These are phyloP conservation scores for Solen grandis DNA, from an alignment of 1,140 invertebrate genomes.

Conservation along the genomic window DNA sequence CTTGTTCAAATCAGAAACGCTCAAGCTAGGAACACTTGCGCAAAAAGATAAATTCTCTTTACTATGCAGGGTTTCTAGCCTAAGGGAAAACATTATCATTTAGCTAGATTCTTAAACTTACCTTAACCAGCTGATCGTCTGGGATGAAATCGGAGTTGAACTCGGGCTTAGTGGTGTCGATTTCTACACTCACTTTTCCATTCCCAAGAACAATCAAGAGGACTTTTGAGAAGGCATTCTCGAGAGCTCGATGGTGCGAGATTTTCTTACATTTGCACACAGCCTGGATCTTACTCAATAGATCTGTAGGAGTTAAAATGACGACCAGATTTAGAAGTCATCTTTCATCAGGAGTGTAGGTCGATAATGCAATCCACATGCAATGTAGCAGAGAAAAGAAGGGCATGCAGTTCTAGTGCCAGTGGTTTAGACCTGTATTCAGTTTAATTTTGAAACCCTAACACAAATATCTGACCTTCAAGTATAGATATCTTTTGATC, in stretches of 20 bases:
- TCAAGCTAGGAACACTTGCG: background rate
- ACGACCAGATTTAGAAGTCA: background rate
- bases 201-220: conserved; percentile 69
- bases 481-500: too few relatives aligned
- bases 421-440: background rate
- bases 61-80: too few relatives aligned
- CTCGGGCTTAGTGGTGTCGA: conserved; percentile 70
- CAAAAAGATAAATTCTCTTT: too few relatives aligned
- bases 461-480: background rate
- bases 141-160: conserved; percentile 51
- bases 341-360: background rate
- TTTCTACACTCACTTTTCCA: conserved; percentile 73
- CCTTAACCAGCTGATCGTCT: conserved; percentile 65
- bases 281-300: conserved; percentile 59
- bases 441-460: background rate
- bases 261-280: conserved; percentile 70
- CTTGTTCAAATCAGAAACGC: background rate
- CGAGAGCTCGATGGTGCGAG: conserved; percentile 66
- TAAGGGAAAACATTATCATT: background rate
- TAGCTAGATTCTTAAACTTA: conserved; percentile 8
- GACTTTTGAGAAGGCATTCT: conserved; percentile 74
- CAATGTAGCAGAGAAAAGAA: background rate
- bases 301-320: conserved; percentile 52
- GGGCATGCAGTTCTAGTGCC: background rate
- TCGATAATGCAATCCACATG: background rate